phyloP scores from a whole-genome alignment of 2,113 vertebrate species.

The Pituophis catenifer region DNA sequence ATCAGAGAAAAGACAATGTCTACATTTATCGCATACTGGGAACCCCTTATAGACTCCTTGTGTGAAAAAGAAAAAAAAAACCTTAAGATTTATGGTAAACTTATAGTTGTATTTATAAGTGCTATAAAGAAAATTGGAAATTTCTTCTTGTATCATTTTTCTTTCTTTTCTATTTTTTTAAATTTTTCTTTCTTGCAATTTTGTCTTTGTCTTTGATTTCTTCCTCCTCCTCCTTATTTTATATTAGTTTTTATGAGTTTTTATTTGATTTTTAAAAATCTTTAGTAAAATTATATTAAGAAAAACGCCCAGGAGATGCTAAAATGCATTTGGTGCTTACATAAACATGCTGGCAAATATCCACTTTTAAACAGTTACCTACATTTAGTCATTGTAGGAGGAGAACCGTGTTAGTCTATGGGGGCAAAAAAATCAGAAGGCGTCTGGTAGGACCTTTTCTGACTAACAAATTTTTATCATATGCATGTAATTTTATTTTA shows the following conservation, averaged over 20 bases:
- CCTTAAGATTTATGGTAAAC: background rate
- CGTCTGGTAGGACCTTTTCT: background rate
- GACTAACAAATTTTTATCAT: background rate
- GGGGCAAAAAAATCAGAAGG: background rate
- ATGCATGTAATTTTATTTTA: background rate
- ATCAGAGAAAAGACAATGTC: background rate
- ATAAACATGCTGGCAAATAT: background rate
- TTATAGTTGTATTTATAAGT: background rate
- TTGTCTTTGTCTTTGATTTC: background rate
- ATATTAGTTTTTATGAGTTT: background rate
- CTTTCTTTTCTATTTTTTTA: background rate
- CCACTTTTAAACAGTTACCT: background rate
- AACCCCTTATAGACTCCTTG: background rate
- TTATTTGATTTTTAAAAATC: background rate
- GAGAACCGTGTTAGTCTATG: background rate
- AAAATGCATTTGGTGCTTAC: background rate
- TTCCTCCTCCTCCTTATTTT: background rate
- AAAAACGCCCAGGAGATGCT: background rate
- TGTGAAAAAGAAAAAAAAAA: background rate
- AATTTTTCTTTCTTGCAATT: background rate
- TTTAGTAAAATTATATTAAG: background rate
- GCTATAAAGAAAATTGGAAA: background rate
- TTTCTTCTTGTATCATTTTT: background rate
- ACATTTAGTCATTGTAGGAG: background rate
- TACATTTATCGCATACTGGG: background rate